These are phyloP conservation scores for Atherinosoma microstoma DNA, from an alignment of 2,797 vertebrate species.

Conservation along the genomic window DNA sequence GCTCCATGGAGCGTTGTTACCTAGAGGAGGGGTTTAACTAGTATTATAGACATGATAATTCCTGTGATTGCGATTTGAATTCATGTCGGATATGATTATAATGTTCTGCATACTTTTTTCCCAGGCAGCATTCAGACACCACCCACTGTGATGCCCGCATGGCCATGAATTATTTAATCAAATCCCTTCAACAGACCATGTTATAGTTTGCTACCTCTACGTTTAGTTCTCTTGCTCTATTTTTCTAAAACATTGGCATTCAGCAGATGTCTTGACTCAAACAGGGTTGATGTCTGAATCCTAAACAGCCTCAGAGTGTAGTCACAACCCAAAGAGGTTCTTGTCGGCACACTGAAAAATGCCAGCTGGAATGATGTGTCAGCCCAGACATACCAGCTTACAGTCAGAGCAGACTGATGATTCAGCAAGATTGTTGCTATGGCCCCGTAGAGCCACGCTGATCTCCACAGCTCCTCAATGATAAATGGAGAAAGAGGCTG, in stretches of 20 bases:
- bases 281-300: conserved; percentile 16
- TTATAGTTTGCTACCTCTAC: conserved; percentile 2
- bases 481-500: conserved; percentile 50
- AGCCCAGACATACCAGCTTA: conserved; percentile 54
- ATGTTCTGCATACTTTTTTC: conserved; percentile 27
- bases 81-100: conserved; percentile 20
- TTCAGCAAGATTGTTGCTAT: conserved; percentile 66
- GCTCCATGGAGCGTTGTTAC: conserved; percentile 13
- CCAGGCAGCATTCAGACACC: conserved; percentile 31
- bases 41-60: neutral
- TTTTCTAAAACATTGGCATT: conserved; percentile 29
- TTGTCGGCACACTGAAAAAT: conserved; percentile 49
- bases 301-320: conserved; percentile 14
- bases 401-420: conserved; percentile 73
- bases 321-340: conserved; percentile 40
- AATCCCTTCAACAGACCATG: conserved; percentile 10
- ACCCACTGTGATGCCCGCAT: conserved; percentile 46
- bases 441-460: conserved; percentile 34
- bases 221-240: neutral
- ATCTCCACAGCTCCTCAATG: conserved; percentile 48
- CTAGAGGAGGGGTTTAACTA: conserved; percentile 3
- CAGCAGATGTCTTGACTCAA: conserved; percentile 2
- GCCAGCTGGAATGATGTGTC: conserved; percentile 58
- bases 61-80: conserved; percentile 4
- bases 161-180: conserved; percentile 64